Conservation (phyloP, 2,888 invertebrate genomes). For the Drosophila mimetica region DNA sequence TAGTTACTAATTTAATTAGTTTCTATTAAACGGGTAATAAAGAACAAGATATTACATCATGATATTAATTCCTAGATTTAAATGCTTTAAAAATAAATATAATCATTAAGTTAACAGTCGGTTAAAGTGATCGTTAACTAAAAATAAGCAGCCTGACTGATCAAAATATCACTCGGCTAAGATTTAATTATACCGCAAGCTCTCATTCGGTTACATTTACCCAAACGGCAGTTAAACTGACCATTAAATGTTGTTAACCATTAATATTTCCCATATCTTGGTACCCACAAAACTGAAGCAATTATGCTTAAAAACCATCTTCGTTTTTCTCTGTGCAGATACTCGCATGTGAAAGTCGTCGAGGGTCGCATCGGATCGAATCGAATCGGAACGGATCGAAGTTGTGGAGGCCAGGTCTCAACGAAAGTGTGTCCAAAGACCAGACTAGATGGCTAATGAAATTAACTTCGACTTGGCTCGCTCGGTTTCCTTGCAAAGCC, state of each 20-base stretch:
- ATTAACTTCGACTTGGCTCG: conserved; percentile 32
- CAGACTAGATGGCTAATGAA: conserved; percentile 43
- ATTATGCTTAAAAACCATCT: too few species aligned
- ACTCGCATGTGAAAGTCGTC: conserved; percentile 45
- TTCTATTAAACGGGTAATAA: too few species aligned
- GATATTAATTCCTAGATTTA: too few species aligned
- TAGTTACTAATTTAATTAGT: too few species aligned
- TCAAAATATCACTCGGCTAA: too few species aligned
- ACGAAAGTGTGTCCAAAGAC: conserved; percentile 60
- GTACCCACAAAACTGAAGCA: neutral
- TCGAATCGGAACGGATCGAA: conserved; percentile 38
- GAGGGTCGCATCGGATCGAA: conserved; percentile 37
- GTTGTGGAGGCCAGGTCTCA: conserved; percentile 29
- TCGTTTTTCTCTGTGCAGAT: conserved; percentile 18
- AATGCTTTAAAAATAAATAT: neutral
- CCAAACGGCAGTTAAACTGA: neutral
- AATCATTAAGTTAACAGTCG: too few species aligned
- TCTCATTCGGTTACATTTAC: neutral
- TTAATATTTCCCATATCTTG: neutral
- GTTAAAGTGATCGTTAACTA: neutral
- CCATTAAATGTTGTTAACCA: neutral
- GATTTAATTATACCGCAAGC: neutral
- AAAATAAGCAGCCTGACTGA: neutral
- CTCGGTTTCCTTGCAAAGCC: conserved; percentile 24
- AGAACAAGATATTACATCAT: too few species aligned